phyloP scores from a whole-genome alignment of 2,113 vertebrate genomes.

The Podocnemis expansa region DNA sequence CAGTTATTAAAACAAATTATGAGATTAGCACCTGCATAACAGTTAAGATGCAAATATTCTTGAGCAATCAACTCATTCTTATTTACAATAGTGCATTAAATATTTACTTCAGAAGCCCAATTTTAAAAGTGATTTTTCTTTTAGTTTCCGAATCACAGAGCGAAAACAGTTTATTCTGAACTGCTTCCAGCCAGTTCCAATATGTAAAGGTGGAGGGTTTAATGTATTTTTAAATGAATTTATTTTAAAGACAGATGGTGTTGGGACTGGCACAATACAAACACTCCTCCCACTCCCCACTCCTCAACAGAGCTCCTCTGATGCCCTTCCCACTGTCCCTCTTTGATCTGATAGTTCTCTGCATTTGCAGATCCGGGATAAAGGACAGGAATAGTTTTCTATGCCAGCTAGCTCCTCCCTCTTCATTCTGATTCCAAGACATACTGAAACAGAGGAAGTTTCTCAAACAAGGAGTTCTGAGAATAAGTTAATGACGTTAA shows the following conservation, averaged over 20 bases:
- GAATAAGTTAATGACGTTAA: slow-evolving; percentile 65
- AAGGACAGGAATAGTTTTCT: slow-evolving; percentile 33
- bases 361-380: not conserved
- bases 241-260: not conserved
- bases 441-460: slow-evolving; percentile 70
- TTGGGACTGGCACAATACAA: not conserved
- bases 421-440: slow-evolving; percentile 68
- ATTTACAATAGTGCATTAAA: slow-evolving; percentile 34
- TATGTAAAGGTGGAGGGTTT: not conserved
- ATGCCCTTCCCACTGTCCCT: not conserved
- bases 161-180: not conserved
- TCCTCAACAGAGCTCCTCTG: not conserved
- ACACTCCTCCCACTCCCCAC: not conserved
- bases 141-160: not conserved
- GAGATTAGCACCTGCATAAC: slow-evolving; percentile 38
- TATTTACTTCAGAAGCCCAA: not conserved
- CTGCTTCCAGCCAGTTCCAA: not conserved
- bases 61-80: slow-evolving; percentile 39
- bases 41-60: slow-evolving; percentile 29
- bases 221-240: slow-evolving; percentile 4
- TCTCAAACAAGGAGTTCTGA: slow-evolving; percentile 61
- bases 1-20: slow-evolving; percentile 57
- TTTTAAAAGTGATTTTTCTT: not conserved
- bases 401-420: slow-evolving; percentile 63
- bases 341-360: slow-evolving; percentile 7